phyloP scores from a whole-genome alignment of 2,797 vertebrate species.

The Artibeus jamaicensis region DNA sequence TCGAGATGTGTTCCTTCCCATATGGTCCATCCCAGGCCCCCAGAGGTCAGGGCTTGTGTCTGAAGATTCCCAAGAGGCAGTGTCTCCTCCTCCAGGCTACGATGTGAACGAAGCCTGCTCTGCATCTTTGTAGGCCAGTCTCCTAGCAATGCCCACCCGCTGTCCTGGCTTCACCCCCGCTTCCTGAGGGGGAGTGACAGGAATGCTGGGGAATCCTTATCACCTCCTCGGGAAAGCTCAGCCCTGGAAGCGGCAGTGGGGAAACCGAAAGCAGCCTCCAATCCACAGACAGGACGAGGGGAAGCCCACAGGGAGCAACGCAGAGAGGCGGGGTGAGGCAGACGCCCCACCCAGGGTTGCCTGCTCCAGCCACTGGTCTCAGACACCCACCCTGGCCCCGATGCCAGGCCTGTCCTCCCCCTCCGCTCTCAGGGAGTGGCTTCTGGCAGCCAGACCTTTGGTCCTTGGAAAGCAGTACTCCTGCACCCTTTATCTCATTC shows the following conservation, averaged over 20 bases:
- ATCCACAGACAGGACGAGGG: not conserved
- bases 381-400: accelerated
- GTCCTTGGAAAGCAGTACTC: not conserved
- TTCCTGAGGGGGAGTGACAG: not conserved
- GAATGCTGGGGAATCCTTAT: not conserved
- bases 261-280: slow-evolving; percentile 35
- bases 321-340: not conserved
- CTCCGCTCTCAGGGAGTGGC: slow-evolving; percentile 6
- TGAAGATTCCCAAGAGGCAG: not conserved
- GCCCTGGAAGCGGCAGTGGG: not conserved
- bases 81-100: not conserved
- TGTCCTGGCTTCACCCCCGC: not conserved
- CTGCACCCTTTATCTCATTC: not conserved
- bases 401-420: not conserved
- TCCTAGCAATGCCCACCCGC: accelerated
- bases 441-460: slow-evolving; percentile 62
- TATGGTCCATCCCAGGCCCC: not conserved
- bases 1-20: not conserved
- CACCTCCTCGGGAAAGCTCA: not conserved
- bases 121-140: not conserved
- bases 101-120: too few species aligned
- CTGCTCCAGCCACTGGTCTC: accelerated
- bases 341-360: not conserved
- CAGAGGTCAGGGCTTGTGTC: not conserved
- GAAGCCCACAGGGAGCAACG: not conserved